Conservation (phyloP, 2,113 vertebrate species). For the Hemibagrus wyckioides region DNA sequence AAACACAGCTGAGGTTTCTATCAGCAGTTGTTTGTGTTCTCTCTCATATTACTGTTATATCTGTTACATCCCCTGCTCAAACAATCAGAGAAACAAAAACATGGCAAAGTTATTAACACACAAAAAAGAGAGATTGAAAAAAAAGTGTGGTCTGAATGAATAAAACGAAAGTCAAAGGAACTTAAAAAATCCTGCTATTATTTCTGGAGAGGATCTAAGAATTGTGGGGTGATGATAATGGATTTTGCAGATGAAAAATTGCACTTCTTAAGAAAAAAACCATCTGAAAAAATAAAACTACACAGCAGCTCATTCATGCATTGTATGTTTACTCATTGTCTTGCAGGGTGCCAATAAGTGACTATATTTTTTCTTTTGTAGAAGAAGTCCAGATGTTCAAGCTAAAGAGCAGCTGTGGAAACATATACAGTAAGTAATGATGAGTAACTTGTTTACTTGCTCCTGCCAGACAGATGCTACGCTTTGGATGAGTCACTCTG, state of each 20-base stretch:
- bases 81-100: not conserved
- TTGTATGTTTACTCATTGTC: not conserved
- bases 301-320: not conserved
- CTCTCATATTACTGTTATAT: not conserved
- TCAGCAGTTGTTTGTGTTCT: not conserved
- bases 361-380: constrained; percentile 54
- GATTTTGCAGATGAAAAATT: not conserved
- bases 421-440: constrained; percentile 82
- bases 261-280: not conserved
- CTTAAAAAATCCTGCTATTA: not conserved
- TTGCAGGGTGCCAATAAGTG: not conserved
- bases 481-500: not conserved
- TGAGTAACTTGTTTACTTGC: not conserved
- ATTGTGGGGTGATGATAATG: not conserved
- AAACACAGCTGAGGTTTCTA: not conserved
- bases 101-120: not conserved
- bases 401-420: constrained; percentile 89
- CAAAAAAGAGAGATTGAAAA: not conserved
- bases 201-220: not conserved
- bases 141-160: not conserved
- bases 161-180: too few species aligned
- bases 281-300: not conserved
- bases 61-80: not conserved
- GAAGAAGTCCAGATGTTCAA: constrained; percentile 88
- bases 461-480: not conserved